Evolutionary conservation across 2,888 invertebrate genomes (phyloP), one percentile per base, ranked within the genome.

Genomic region (Gari tellinella): DNA sequence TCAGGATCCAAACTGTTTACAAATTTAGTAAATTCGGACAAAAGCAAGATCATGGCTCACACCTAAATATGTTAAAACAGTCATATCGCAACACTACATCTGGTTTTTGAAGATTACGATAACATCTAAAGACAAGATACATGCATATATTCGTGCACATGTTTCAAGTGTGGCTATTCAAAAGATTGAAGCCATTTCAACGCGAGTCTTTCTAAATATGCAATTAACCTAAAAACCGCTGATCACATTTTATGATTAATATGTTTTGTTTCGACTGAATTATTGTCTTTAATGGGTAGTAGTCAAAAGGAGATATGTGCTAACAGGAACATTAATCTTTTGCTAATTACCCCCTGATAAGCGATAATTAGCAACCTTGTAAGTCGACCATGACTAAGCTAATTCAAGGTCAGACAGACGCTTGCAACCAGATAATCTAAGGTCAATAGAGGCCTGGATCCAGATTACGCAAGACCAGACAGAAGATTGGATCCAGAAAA

Each of bases 251-350:
- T 43, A 1, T 26, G 53, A 53, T 58, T 58, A 46, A 17, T 49
- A 23, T 41, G 19, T 38, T 43, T 23, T 37, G 51, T 66, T 58
- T 66, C 31, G 37, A 52, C 45, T 58, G 40, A 25, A 51, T 21
- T 46, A 25, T 57, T 58, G 58, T 52, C 45, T 46, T 58, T 43
- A 66, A 67, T 61, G 61, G 55, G 46, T 41, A 31, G 45, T 45
- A 58, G 63, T 58, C 51, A 31, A 31, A 31, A 31, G 31, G 31
- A 31, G 40, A 10, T 55, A 26, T 65, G 49, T 60, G 70, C 64
- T 70, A 70, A 70, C 70, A 65, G 40, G 19, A 19, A 52, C 49
- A 64, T 70, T 70, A 46, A 70, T 70, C 64, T 65, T 15, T 43
- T 55, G 43, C 70, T 70, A 70, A 70, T 70, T 64, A 60, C 43